Evolutionary conservation across 1,140 invertebrate species (phyloP), one percentile per base, ranked within the genome.

Genomic region (Sweltsa coloradensis): DNA sequence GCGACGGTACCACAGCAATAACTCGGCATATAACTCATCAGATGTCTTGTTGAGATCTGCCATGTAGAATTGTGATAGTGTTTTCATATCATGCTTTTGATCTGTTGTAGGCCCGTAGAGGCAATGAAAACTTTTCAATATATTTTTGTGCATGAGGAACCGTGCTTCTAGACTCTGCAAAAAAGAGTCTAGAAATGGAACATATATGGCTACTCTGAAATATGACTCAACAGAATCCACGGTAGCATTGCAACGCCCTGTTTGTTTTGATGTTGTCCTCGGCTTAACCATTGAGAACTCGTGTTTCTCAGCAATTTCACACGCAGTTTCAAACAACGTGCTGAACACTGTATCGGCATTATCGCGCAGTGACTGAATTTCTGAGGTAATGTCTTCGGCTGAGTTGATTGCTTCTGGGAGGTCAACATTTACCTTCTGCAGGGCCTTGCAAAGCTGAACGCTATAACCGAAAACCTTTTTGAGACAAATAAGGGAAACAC

Each of bases 391-490:
- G 19, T 19, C 5, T 23, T 24, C 18, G 6, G 27, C 37, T 16
- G 25, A 7, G 22, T 45, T 26, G 19, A 36, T 21, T 26, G 25
- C 7, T 23, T 14, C 14, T 9, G 19, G 23, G 14, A 48, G 14
- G 26, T 48, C 46, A 23, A 9, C 18, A n/a, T 45, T n/a, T 16
- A 21, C 11, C 21, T 13, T 31, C 19, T 13, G 34, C 5, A 46
- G 45, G 41, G 21, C 19, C 11, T 7, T 27, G 25, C 26, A 44
- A 13, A 44, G 25, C 13, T 22, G 46, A 24, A 48, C 11, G 18
- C 26, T 44, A 23, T 45, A 23, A 9, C 18, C 22, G 23, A 48
- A 43, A 13, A 48, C 18, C n/a, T 24, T 48, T 25, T 42, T 40
- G 21, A 22, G 22, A 23, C 23, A 23, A 23, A 19, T 14, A 9